phyloP scores from a whole-genome alignment of 2,797 vertebrate species.

The Mormyrops attenuatus region DNA sequence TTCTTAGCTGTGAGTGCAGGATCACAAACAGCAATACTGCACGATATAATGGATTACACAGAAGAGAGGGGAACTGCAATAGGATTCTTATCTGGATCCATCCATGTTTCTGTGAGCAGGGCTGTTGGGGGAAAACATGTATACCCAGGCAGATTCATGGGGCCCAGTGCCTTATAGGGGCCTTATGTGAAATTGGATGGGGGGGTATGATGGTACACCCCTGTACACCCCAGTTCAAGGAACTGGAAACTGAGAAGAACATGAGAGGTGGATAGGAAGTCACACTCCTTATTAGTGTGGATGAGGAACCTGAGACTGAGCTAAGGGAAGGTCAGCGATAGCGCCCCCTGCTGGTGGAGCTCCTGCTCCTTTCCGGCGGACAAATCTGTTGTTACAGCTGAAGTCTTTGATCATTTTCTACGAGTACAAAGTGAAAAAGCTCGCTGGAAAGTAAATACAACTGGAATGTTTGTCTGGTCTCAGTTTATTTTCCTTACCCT shows the following conservation, averaged over 20 bases:
- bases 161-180: background rate
- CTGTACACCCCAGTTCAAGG: background rate
- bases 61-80: background rate
- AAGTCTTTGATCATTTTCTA: background rate
- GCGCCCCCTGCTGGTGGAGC: background rate
- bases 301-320: background rate
- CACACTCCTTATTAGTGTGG: background rate
- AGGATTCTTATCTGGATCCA: background rate
- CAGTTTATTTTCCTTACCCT: constrained; percentile 1
- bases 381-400: constrained; percentile 17
- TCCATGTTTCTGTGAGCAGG: background rate
- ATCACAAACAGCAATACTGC: background rate
- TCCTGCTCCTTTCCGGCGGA: background rate
- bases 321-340: background rate
- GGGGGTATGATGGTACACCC: background rate
- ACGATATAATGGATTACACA: background rate
- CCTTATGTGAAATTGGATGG: background rate
- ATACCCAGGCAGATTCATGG: background rate
- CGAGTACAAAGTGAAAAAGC: background rate
- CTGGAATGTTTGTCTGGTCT: constrained; percentile 17
- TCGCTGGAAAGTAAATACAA: constrained; percentile 2
- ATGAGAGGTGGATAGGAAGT: background rate
- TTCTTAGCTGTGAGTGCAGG: background rate
- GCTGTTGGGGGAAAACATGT: background rate
- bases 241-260: background rate